Evolutionary conservation across 2,888 invertebrate species (phyloP).

Genomic region (Tiphia femorata): DNA sequence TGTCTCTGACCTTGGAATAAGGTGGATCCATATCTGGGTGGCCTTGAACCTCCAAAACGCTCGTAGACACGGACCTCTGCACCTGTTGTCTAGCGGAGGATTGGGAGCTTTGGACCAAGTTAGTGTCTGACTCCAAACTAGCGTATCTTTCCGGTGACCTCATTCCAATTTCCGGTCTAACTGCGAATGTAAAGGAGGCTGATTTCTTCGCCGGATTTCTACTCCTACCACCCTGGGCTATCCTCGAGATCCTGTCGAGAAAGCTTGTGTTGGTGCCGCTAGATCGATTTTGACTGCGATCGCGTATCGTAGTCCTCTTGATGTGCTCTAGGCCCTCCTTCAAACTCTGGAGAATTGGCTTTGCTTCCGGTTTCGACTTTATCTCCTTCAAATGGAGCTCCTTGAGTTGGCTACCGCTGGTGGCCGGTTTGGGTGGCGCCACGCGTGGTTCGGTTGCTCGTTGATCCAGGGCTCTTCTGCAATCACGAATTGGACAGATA

Average conservation of each 20-base stretch:
- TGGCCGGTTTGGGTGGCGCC: slow-evolving; percentile 58
- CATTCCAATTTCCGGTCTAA: slow-evolving; percentile 65
- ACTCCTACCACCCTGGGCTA: slow-evolving; percentile 61
- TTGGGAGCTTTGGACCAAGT: slow-evolving; percentile 43
- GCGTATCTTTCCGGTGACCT: slow-evolving; percentile 63
- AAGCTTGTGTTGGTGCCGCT: slow-evolving; percentile 52
- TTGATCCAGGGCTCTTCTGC: slow-evolving; percentile 63
- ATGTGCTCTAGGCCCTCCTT: slow-evolving; percentile 63
- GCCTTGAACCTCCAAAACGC: slow-evolving; percentile 58
- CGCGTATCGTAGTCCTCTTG: slow-evolving; percentile 62
- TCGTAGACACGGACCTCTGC: slow-evolving; percentile 64
- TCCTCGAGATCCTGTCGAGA: slow-evolving; percentile 61
- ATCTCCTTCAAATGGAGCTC: slow-evolving; percentile 62
- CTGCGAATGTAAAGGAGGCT: slow-evolving; percentile 64
- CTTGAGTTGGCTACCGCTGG: slow-evolving; percentile 52
- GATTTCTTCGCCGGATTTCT: slow-evolving; percentile 65
- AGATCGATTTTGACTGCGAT: slow-evolving; percentile 51
- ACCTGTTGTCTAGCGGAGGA: slow-evolving; percentile 53
- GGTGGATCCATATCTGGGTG: slow-evolving; percentile 62
- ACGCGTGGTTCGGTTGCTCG: slow-evolving; percentile 64
- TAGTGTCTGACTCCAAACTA: slow-evolving; percentile 62
- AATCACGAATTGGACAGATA: slow-evolving; percentile 37
- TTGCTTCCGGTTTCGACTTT: slow-evolving; percentile 60
- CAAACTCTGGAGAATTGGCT: slow-evolving; percentile 62
- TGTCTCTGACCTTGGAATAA: slow-evolving; percentile 66